phyloP scores from a whole-genome alignment of 2,797 vertebrate species.

The Heliangelus exortis region DNA sequence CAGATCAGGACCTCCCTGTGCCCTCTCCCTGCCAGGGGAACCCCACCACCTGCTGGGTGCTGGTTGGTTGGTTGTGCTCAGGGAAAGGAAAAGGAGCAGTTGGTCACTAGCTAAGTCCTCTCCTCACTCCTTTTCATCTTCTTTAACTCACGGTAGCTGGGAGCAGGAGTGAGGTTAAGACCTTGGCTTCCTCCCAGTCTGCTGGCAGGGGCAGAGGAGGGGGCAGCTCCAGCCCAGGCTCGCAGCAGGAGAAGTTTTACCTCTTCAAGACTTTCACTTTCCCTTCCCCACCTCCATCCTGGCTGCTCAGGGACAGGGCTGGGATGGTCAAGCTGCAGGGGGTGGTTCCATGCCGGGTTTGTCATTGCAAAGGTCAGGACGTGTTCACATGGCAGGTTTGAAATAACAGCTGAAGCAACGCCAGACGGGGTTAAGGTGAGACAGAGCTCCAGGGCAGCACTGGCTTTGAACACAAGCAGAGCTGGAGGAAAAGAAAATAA shows the following conservation, averaged over 20 bases:
- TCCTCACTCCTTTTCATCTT: neutral
- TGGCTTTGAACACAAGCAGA: neutral
- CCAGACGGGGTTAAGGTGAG: neutral
- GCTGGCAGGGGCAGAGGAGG: neutral
- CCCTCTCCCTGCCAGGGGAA: neutral
- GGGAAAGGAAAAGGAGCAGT: neutral
- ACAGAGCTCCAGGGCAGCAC: neutral
- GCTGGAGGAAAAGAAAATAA: neutral
- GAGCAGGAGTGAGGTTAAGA: neutral
- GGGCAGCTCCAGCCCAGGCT: neutral
- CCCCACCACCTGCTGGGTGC: rapidly evolving
- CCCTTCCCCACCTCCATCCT: rapidly evolving
- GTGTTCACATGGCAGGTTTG: rapidly evolving
- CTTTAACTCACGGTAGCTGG: neutral
- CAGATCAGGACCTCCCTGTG: rapidly evolving
- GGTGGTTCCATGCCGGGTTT: no score
- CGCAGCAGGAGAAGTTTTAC: neutral
- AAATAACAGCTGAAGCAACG: neutral
- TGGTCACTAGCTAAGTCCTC: neutral
- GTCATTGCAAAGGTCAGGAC: neutral
- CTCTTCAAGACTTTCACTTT: neutral
- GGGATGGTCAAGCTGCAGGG: rapidly evolving
- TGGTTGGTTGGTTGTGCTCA: neutral
- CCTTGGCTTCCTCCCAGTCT: rapidly evolving
- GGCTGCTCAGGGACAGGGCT: neutral